A percentile compares a stretch with the other conserved stretches of the same genome.
phyloP scores from a whole-genome alignment of 2,797 vertebrate species.

The Pithecia hirsuta region DNA sequence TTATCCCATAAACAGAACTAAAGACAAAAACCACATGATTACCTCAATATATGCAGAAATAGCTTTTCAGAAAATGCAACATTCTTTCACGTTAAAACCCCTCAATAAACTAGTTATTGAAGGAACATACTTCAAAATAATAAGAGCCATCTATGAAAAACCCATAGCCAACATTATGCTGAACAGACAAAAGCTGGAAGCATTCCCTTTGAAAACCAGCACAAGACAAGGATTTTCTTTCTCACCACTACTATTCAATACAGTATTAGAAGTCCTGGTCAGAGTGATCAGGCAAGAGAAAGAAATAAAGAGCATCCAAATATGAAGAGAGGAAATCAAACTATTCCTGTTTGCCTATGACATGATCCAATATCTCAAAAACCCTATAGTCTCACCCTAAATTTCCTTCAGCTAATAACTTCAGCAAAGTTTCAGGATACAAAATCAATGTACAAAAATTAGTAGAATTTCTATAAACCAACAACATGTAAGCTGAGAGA shows the following conservation, averaged over 20 bases:
- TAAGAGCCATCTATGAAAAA: background rate
- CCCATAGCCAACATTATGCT: background rate
- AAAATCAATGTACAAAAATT: background rate
- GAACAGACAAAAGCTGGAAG: background rate
- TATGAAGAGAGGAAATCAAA: background rate
- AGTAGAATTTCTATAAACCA: background rate
- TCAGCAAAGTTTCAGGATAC: background rate
- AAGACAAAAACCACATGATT: background rate
- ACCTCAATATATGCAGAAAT: background rate
- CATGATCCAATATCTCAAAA: background rate
- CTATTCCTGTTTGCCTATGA: background rate
- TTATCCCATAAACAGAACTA: background rate
- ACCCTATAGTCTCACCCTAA: background rate
- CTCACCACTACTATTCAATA: background rate
- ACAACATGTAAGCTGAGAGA: background rate
- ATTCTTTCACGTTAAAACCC: background rate
- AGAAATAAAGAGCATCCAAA: background rate
- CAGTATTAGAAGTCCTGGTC: background rate
- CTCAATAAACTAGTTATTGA: background rate
- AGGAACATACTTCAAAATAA: background rate
- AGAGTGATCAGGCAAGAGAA: background rate
- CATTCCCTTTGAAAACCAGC: background rate
- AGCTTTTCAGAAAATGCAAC: background rate
- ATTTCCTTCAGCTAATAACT: background rate
- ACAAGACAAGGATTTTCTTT: background rate